Conservation (phyloP, 35 echinoderm and acorn worm genomes). For the Stichopus chloronotus region DNA sequence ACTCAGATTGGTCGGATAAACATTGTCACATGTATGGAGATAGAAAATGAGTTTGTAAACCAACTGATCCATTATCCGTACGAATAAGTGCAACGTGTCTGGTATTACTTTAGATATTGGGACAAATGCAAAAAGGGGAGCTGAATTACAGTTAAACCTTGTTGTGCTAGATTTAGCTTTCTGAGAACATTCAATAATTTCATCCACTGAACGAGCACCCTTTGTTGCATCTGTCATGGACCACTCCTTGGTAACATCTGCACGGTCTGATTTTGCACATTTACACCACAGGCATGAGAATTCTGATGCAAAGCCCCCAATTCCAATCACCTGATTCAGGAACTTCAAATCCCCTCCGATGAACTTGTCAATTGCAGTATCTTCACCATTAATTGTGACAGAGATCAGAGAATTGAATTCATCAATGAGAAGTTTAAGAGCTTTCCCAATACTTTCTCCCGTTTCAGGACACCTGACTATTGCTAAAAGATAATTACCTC, state of each 20-base stretch:
- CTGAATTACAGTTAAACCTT: slow-evolving; percentile 63
- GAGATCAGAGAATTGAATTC: slow-evolving; percentile 65
- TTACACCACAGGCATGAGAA: no score
- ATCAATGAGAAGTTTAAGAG: slow-evolving; percentile 47
- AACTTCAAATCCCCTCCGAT: slow-evolving; percentile 62
- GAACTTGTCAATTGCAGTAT: slow-evolving; percentile 63
- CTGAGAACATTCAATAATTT: slow-evolving; percentile 43
- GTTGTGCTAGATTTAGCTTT: slow-evolving; percentile 54
- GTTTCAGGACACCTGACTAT: slow-evolving; percentile 72
- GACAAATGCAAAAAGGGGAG: slow-evolving; percentile 65
- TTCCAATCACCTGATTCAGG: no score
- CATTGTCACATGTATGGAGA: slow-evolving; percentile 55
- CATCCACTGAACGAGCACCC: slow-evolving; percentile 65
- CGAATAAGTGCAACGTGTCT: slow-evolving; percentile 74
- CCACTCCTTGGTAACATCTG: slow-evolving; percentile 56
- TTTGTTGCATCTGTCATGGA: slow-evolving; percentile 68
- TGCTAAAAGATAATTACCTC: slow-evolving; percentile 66
- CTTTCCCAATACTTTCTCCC: slow-evolving; percentile 51
- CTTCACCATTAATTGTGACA: slow-evolving; percentile 42
- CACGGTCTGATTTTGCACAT: slow-evolving; percentile 58
- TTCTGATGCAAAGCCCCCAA: no score
- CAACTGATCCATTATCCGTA: slow-evolving; percentile 71
- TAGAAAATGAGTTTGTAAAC: slow-evolving; percentile 68
- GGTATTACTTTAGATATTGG: slow-evolving; percentile 65
- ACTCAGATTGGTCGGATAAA: background rate